Base-by-base conservation (phyloP, 2,888 invertebrate species). In the Nemurella pictetii region DNA sequence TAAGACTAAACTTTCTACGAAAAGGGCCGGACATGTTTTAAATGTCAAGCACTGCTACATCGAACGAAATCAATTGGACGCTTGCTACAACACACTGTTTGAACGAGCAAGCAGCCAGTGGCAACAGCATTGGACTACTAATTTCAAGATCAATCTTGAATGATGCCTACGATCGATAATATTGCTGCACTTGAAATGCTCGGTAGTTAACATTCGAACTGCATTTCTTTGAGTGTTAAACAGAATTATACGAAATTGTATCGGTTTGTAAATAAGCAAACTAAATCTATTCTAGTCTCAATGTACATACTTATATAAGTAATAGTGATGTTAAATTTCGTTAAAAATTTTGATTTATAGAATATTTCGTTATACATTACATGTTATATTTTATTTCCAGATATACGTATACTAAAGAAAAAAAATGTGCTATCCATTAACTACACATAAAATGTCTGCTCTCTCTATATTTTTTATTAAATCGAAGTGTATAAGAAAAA, bases 391-490 rank as follows among this genome's bases (percentile, higher is more conserved):
- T 72, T 82, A 82, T 82, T 82, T 82, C 82, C 55, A 72, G 75
- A 82, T 82, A 82, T 82, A 82, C 82, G 82, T 82, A 82, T 82
- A 82, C 82, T 72, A 72, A 82, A 29, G 72, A 72, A 25, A 55
- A 55, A 1, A 12, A 78, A 82, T 80, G 72, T 82, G 82, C 82
- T 72, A 55, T 72, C 72, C 55, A 29, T 82, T 72, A 26, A 55
- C 4, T 72, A 82, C 36, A 72, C 26, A 26, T 55, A 82, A 82
- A 82, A 82, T 82, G 82, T 82, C 29, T 27, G 82, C 82, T 82
- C 82, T 82, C 72, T 82, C 82, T 82, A 82, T 82, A 82, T 82
- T 82, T 82, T 82, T 82, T 55, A 82, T 55, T 82, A 82, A 82
- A 55, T 26, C 55, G 20, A 78, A 78, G 30, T 78, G 78, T 78